Conservation (phyloP, 1,140 invertebrate species). For the Drosophila pruinosa region DNA sequence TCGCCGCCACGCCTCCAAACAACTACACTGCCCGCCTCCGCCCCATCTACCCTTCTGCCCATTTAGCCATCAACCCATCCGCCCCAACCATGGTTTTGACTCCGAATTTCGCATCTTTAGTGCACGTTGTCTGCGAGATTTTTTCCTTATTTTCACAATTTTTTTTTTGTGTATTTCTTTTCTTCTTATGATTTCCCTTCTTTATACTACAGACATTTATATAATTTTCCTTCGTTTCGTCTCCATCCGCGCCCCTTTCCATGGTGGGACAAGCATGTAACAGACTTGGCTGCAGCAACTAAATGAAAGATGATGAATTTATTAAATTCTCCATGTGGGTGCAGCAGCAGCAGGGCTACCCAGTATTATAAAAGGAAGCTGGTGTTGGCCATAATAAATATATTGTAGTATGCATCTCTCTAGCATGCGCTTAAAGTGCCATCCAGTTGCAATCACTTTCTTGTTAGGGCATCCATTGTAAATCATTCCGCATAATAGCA, state of each 20-base stretch:
- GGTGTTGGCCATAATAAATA: conserved; percentile 30
- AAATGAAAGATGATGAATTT: conserved; percentile 80
- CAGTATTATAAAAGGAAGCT: no score
- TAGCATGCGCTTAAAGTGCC: conserved; percentile 5
- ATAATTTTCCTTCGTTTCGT: conserved; percentile 35
- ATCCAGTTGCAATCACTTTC: conserved; percentile 2
- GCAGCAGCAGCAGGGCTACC: neutral
- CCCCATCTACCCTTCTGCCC: neutral
- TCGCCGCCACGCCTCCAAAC: conserved; percentile 22
- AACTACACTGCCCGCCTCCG: neutral
- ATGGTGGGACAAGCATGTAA: conserved; percentile 21
- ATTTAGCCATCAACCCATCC: neutral
- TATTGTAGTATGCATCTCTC: neutral
- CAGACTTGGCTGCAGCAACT: conserved; percentile 57
- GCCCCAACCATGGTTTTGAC: neutral
- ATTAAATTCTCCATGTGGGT: conserved; percentile 60
- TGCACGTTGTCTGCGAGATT: conserved; percentile 24
- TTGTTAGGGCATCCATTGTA: neutral
- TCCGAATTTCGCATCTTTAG: conserved; percentile 30
- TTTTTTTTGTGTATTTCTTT: conserved; percentile 18
- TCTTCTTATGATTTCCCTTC: conserved; percentile 15
- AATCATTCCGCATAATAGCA: neutral
- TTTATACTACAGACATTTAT: conserved; percentile 38
- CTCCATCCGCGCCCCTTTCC: neutral
- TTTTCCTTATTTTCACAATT: conserved; percentile 15